Evolutionary conservation across 2,113 vertebrate species (phyloP), one percentile per base, ranked within the genome.

Genomic region (Oenanthe oenanthe): DNA sequence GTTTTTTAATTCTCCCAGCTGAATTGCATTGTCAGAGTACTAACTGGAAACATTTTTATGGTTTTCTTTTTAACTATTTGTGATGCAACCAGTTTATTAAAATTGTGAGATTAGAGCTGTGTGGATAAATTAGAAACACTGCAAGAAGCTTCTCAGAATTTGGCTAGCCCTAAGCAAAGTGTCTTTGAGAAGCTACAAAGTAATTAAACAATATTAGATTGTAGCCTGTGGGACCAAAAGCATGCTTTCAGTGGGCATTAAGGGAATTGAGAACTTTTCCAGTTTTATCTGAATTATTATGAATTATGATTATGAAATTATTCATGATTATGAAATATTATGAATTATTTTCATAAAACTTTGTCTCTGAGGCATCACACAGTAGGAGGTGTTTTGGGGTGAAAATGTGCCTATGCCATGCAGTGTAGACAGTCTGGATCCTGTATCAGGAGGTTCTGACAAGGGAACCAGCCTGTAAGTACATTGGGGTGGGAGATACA

Each of bases 381-480:
- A 24, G 42, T 8, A 31, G 19, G 78, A 40, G 16, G 13, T 57
- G 15, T n/a, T 71, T 29, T 13, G 17, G 13, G 21, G 31, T 68
- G 50, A 34, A 77, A 60, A n/a, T 7, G 3, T 6, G 9, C 18
- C 29, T 51, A 0, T 21, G n/a, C 25, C 13, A 5, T 9, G 2
- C 12, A 13, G 43, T 19, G 17, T 9, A 8, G 36, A 7, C 25
- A 53, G 42, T 15, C 13, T 29, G 13, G 38, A 3, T 63, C 20
- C 50, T 70, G 15, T 24, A 6, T 24, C 65, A 58, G 57, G 68
- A 31, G 26, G 15, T 36, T 75, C n/a, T 17, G 24, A 12, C 10
- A 9, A 28, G 57, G 42, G 21, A 89, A 18, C 54, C 22, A 17
- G 45, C 22, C 53, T 36, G 0, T 4, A 19, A 77, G 61, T 29